Base-by-base conservation (phyloP, 2,113 vertebrate species). In the Onychostoma macrolepis region DNA sequence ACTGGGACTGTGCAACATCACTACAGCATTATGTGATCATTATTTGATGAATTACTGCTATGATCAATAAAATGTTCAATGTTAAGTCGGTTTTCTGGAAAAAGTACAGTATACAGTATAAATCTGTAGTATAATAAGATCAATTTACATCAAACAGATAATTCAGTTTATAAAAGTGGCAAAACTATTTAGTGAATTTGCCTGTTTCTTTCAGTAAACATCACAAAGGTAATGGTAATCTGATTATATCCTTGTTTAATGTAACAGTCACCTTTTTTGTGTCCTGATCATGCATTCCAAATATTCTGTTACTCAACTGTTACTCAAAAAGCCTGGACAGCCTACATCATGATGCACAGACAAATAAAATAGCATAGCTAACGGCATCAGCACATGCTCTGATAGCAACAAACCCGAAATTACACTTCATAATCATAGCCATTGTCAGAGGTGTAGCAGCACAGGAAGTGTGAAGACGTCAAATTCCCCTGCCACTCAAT, bases 401-500 rank as follows among this genome's bases (percentile, higher is more conserved):
- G 63, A 82, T 28, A 30, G 38, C 15, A 67, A 65, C 58, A 65
- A 67, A 79, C 43, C 61, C 4, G 48, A 85, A 69, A 71, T 58
- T 58, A 38, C 80, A 74, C 56, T 82, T 87, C 71, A 50, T 61
- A 87, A 72, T 72, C 79, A 41, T 10, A 43, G 26, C 67, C 53
- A 41, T 76, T 63, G 80, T 83, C 86, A 76, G 45, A 38, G 41
- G 80, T 83, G 74, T 48, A 53, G 43, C 53, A 28, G 41, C 71
- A 48, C 21, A 82, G 76, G 33, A 78, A 65, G 80, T 63, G 83
- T 65, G 69, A 80, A 79, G 50, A 80, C 71, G 71, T 75, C 80
- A 88, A 71, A 86, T 89, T 12, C 45, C 50, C 83, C 77, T 84
- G 43, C 53, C 83, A 75, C 80, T 84, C 45, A 83, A 67, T 85